Percentiles rank a stretch among this genome's conserved stretches.
phyloP scores from a whole-genome alignment of 2,113 vertebrate genomes.

The Seriola quinqueradiata region DNA sequence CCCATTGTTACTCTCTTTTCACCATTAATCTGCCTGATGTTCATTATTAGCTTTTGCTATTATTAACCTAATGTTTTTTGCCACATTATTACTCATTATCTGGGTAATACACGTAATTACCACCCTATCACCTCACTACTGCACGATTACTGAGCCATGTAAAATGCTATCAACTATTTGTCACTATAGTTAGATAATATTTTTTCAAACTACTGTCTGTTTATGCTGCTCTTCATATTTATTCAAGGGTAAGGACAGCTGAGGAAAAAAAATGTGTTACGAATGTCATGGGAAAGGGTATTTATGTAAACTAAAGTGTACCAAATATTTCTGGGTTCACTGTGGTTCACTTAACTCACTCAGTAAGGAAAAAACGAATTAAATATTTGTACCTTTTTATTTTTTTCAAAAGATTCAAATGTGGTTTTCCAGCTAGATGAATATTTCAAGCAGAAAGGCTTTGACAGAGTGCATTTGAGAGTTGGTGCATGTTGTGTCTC shows the following conservation, averaged over 20 bases:
- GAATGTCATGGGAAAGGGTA: slow-evolving; percentile 38
- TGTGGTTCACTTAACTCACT: slow-evolving; percentile 55
- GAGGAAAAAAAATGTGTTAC: background rate
- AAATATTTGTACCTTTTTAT: slow-evolving; percentile 71
- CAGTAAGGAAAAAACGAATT: slow-evolving; percentile 55
- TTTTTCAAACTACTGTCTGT: slow-evolving; percentile 7
- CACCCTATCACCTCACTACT: background rate
- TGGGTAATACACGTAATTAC: background rate
- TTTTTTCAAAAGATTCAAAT: slow-evolving; percentile 75
- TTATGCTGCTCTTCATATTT: slow-evolving; percentile 27
- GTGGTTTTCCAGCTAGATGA: slow-evolving; percentile 76
- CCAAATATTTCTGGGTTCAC: slow-evolving; percentile 55
- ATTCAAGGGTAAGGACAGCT: slow-evolving; percentile 2
- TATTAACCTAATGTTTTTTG: slow-evolving; percentile 6
- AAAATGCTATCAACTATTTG: background rate
- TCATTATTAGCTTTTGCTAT: background rate
- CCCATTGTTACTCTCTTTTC: background rate
- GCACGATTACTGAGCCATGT: background rate
- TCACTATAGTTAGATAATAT: background rate
- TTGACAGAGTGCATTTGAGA: slow-evolving; percentile 80
- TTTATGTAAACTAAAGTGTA: slow-evolving; percentile 64
- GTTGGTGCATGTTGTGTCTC: slow-evolving; percentile 76
- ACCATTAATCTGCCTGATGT: background rate
- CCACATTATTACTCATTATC: background rate
- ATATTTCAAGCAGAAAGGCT: slow-evolving; percentile 84